phyloP scores from a whole-genome alignment of 1,140 invertebrate genomes.

The Mya arenaria region DNA sequence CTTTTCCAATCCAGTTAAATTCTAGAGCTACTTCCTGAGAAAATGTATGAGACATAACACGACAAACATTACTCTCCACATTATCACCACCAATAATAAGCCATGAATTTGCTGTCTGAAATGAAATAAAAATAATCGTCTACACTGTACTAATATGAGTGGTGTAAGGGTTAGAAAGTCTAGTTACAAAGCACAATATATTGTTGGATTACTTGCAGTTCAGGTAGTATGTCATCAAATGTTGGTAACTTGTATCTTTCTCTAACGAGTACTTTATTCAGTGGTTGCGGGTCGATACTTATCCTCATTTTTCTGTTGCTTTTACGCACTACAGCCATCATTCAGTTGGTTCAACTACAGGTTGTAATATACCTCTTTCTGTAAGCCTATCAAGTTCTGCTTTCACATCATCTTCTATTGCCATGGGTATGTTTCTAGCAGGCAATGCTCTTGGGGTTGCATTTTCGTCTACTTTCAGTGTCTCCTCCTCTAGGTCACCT shows the following conservation, averaged over 20 bases:
- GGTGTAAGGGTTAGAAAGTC: neutral
- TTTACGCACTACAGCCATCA: conserved; percentile 64
- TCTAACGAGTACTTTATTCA: conserved; percentile 59
- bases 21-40: conserved; percentile 18
- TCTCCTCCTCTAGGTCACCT: conserved; percentile 21
- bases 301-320: conserved; percentile 46
- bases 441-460: conserved; percentile 11
- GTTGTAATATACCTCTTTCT: conserved; percentile 41
- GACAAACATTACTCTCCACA: conserved; percentile 25
- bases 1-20: conserved; percentile 31
- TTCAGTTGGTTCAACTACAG: conserved; percentile 60
- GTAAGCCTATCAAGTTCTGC: neutral
- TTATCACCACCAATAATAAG: conserved; percentile 13
- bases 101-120: conserved; percentile 34
- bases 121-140: conserved; percentile 10
- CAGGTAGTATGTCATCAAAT: conserved; percentile 61
- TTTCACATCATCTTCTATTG: conserved; percentile 26
- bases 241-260: conserved; percentile 55
- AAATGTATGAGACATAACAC: conserved; percentile 9
- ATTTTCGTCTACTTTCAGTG: neutral
- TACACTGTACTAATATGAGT: neutral
- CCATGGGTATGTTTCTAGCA: conserved; percentile 22
- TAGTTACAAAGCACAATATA: conserved; percentile 6
- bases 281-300: conserved; percentile 62
- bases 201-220: no score